Conservation (phyloP, 1,140 invertebrate species). For the Tetramorium parvispinum region DNA sequence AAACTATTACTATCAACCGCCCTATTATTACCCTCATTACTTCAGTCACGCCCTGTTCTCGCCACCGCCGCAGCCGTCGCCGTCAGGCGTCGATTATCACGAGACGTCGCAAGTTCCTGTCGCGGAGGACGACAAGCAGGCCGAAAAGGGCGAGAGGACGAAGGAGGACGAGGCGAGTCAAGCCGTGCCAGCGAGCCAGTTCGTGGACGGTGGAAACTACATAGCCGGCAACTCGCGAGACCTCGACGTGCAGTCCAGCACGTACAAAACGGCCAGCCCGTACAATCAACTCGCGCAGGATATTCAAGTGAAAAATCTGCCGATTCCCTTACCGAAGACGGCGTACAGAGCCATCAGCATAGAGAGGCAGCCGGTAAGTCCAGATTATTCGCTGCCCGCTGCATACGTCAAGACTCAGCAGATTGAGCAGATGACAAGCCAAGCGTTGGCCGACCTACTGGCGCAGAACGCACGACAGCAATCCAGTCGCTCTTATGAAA, state of each 20-base stretch:
- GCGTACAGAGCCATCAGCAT: constrained; percentile 80
- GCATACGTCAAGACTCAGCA: constrained; percentile 77
- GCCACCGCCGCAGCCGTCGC: constrained; percentile 55
- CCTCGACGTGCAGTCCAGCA: constrained; percentile 78
- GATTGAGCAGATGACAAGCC: constrained; percentile 79
- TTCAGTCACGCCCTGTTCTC: constrained; percentile 76
- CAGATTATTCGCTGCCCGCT: constrained; percentile 72
- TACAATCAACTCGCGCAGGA: constrained; percentile 77
- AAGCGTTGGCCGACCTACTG: constrained; percentile 76
- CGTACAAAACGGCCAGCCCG: constrained; percentile 72
- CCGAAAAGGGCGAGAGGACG: constrained; percentile 48
- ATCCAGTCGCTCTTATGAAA: constrained; percentile 53
- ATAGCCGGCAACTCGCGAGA: constrained; percentile 78
- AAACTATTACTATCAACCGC: constrained; percentile 78
- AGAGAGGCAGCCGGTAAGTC: constrained; percentile 71
- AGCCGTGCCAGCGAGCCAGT: constrained; percentile 55
- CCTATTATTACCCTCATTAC: constrained; percentile 79
- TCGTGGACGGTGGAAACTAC: constrained; percentile 80
- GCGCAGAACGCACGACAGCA: constrained; percentile 76
- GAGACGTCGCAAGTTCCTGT: constrained; percentile 39
- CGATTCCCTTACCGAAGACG: constrained; percentile 67
- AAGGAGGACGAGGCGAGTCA: constrained; percentile 50
- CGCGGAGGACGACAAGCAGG: constrained; percentile 70
- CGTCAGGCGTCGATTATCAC: background rate
- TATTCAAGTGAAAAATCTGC: constrained; percentile 29